These are phyloP conservation scores for Mamestra configurata DNA, from an alignment of 1,140 invertebrate genomes.

Conservation along the genomic window DNA sequence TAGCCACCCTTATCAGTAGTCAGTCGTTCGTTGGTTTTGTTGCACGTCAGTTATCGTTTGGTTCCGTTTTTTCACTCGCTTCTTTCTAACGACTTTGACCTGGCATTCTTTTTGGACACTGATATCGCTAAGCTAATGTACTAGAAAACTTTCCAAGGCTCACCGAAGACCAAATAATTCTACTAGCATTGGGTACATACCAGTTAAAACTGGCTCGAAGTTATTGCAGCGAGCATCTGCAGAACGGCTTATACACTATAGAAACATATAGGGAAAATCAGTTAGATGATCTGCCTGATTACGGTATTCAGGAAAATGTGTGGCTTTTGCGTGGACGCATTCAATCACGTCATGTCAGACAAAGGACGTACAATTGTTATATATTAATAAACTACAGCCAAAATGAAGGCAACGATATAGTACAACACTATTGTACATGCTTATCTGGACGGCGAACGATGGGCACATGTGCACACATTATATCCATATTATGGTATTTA, in stretches of 20 bases:
- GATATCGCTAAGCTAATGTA: constrained; percentile 7
- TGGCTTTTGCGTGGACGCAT: too few species aligned
- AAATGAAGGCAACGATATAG: not conserved
- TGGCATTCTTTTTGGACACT: too few species aligned
- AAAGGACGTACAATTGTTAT: not conserved
- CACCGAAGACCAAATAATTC: not conserved
- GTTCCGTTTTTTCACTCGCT: not conserved
- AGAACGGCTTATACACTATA: not conserved
- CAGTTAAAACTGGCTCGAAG: not conserved
- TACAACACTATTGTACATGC: constrained; percentile 24
- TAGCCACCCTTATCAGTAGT: too few species aligned
- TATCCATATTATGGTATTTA: constrained; percentile 2
- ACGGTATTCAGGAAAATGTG: not conserved
- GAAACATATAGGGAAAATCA: not conserved
- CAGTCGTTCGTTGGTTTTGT: too few species aligned
- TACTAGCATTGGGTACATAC: constrained; percentile 8
- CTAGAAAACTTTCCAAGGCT: constrained; percentile 14
- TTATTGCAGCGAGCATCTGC: constrained; percentile 1
- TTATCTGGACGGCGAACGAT: not conserved
- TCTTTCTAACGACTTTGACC: not conserved
- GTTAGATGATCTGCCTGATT: not conserved
- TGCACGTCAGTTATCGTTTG: too few species aligned
- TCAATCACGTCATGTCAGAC: too few species aligned
- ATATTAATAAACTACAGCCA: not conserved
- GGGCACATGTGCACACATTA: constrained; percentile 10